Conservation (phyloP, 2,797 vertebrate genomes). For the Aphelocoma californica region DNA sequence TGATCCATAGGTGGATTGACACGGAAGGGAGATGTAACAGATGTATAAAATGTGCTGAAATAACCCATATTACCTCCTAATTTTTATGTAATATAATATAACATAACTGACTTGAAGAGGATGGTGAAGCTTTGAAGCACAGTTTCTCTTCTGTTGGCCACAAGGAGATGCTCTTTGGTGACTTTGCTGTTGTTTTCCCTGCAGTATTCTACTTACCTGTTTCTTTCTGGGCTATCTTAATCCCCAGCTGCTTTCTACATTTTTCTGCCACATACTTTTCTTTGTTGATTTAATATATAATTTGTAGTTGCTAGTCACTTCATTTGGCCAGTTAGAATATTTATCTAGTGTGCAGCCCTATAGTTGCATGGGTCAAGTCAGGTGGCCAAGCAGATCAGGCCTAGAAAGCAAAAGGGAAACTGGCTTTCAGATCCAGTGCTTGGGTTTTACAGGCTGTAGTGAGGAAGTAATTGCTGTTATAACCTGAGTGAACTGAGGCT, state of each 20-base stretch:
- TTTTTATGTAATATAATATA: background rate
- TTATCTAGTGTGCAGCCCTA: background rate
- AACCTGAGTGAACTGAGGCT: background rate
- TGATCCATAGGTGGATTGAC: background rate
- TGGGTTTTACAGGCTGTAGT: background rate
- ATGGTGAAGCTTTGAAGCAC: background rate
- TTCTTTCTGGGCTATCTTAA: background rate
- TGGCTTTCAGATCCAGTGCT: background rate
- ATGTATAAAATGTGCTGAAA: background rate
- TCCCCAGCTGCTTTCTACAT: background rate
- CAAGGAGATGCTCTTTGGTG: background rate
- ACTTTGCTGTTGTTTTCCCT: background rate
- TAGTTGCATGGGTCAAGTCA: background rate
- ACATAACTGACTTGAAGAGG: background rate
- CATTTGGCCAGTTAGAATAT: background rate
- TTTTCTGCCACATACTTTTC: background rate
- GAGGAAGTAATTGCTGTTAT: background rate
- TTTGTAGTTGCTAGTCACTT: background rate
- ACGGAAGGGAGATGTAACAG: background rate
- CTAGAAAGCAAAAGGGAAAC: background rate
- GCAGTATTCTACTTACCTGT: background rate
- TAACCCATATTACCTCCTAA: background rate
- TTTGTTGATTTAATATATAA: background rate
- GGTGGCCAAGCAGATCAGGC: background rate
- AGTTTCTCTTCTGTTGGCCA: background rate